Evolutionary conservation across 2,888 invertebrate genomes (phyloP).

Genomic region (Cerceris rybyensis): DNA sequence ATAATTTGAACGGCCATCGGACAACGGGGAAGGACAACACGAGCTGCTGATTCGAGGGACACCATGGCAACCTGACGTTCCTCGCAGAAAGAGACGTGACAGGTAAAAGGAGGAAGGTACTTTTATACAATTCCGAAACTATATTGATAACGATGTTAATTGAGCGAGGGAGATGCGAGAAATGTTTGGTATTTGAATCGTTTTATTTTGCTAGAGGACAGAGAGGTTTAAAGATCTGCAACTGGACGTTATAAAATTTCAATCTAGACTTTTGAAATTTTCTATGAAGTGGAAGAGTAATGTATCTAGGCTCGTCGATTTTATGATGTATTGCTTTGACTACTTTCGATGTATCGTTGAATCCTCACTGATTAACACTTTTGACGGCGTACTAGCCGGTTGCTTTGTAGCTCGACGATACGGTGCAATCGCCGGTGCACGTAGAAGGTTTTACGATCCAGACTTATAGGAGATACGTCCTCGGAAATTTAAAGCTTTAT

Average conservation of each 20-base stretch:
- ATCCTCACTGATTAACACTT: neutral
- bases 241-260: neutral
- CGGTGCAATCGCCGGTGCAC: slow-evolving; percentile 31
- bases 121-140: slow-evolving; percentile 27
- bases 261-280: neutral
- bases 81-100: slow-evolving; percentile 44
- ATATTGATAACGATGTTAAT: slow-evolving; percentile 29
- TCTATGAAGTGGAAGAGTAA: too few species aligned
- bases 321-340: neutral
- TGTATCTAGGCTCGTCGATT: too few species aligned
- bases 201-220: too few species aligned
- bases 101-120: slow-evolving; percentile 27
- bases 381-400: slow-evolving; percentile 2
- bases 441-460: slow-evolving; percentile 57
- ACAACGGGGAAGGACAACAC: slow-evolving; percentile 45
- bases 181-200: neutral
- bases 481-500: slow-evolving; percentile 61
- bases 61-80: slow-evolving; percentile 46
- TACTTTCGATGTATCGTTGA: neutral
- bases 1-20: slow-evolving; percentile 65
- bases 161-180: slow-evolving; percentile 5
- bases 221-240: too few species aligned
- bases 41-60: slow-evolving; percentile 55
- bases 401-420: slow-evolving; percentile 46
- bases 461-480: slow-evolving; percentile 54